Base-by-base conservation (phyloP, 1,140 invertebrate genomes). In the Conus ventricosus region DNA sequence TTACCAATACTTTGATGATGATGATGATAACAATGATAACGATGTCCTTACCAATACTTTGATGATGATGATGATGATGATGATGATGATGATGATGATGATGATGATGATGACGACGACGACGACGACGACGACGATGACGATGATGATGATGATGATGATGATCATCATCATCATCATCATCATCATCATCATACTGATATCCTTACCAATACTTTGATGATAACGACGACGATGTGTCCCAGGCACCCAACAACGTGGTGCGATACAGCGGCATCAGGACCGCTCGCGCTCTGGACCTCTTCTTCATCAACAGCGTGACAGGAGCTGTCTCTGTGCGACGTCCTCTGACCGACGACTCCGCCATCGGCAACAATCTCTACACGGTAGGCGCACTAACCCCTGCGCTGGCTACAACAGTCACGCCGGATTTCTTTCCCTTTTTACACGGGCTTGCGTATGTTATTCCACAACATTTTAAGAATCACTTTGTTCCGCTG, bases 281-380 rank as follows among this genome's bases (percentile, higher is more conserved):
- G 17, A 82, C 88, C 60, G 87, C 81, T 4, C 88, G 76, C 55
- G 90, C 89, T 20, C 39, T 84, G 53, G 57, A 90, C 23, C 91
- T 89, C 75, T 99, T 99, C 94, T 96, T 97, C 4, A 97, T 99
- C 60, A 97, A 99, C 94, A 97, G 97, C 0, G 98, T 97, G 82
- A 97, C 97, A 0, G 98, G 98, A 0, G 96, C 97, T 0, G 95
- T 99, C 5, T 98, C 97, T n/a, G 85, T 91, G 10, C 85, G 60
- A 39, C 60, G 80, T 23, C n/a, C 67, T 15, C 88, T 93, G 5
- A 89, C 60, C 13, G 27, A 76, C 39, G 91, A 91, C 60, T 88
- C 91, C 76, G 88, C 85, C 6, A 71, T 88, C 25, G 89, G 51
- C 23, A 93, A 92, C 88, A 87, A 76, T 76, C 53, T 23, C 54